These are phyloP conservation scores for Callocephalon fimbriatum DNA, from an alignment of 2,113 vertebrate genomes.

Conservation along the genomic window DNA sequence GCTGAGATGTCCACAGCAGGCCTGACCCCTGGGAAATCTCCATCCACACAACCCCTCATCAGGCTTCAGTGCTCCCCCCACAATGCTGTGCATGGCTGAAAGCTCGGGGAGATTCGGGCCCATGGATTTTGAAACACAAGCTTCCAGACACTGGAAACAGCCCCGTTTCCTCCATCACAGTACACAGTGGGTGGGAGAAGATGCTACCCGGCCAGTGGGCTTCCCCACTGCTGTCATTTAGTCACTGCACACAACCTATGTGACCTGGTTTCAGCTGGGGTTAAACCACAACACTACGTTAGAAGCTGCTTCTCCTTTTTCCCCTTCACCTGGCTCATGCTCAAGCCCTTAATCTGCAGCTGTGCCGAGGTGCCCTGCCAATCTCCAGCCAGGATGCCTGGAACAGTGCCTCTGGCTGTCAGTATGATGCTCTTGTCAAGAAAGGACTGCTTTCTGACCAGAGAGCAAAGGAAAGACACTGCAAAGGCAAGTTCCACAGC, in stretches of 20 bases:
- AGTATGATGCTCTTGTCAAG: neutral
- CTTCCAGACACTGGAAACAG: neutral
- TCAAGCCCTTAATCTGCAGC: neutral
- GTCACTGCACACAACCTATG: neutral
- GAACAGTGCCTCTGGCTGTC: neutral
- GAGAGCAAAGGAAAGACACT: neutral
- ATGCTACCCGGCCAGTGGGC: neutral
- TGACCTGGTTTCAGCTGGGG: neutral
- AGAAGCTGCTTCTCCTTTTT: neutral
- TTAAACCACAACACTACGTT: neutral
- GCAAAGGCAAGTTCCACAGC: neutral
- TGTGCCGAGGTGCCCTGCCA: neutral
- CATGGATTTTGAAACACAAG: accelerated
- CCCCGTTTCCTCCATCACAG: neutral
- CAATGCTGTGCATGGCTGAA: accelerated
- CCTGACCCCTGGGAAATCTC: neutral
- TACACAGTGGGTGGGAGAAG: neutral
- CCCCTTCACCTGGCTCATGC: neutral
- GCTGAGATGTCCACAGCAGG: neutral
- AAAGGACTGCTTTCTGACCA: neutral
- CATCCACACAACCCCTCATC: neutral
- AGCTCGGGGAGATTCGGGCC: neutral
- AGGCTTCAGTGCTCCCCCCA: neutral
- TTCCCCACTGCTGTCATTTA: neutral
- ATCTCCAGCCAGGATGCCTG: neutral